Conservation (phyloP, 2,797 vertebrate species). For the Hydrocynus forskahlii region DNA sequence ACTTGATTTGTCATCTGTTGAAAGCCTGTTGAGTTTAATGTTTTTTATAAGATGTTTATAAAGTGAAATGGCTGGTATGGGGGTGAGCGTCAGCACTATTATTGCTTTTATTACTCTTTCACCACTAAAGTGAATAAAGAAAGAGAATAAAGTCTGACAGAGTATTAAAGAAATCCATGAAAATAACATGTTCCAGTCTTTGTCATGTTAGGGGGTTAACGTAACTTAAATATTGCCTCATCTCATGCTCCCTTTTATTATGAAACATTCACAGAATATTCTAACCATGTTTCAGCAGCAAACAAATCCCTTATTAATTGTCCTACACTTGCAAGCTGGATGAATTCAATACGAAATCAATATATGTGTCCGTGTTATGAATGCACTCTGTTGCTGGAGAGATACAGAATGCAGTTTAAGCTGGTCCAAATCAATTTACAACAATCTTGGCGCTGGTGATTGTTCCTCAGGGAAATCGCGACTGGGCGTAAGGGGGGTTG, state of each 20-base stretch:
- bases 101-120: no score
- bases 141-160: no score
- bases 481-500: neutral
- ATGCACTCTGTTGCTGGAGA: conserved; percentile 10
- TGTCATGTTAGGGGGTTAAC: no score
- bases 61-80: no score
- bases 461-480: conserved; percentile 12
- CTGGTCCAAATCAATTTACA: conserved; percentile 34
- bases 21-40: no score
- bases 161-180: no score
- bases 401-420: conserved; percentile 21
- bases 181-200: no score
- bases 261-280: neutral
- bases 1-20: no score
- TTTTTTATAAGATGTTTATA: no score
- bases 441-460: conserved; percentile 8
- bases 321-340: conserved; percentile 10
- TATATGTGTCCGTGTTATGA: conserved; percentile 15
- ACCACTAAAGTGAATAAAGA: no score
- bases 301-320: conserved; percentile 22
- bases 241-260: neutral
- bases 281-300: conserved; percentile 11
- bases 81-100: no score
- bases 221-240: no score
- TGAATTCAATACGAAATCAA: conserved; percentile 28